Evolutionary conservation across 1,140 invertebrate species (phyloP), one percentile per base, ranked within the genome.

Genomic region (Leptopilina boulardi): DNA sequence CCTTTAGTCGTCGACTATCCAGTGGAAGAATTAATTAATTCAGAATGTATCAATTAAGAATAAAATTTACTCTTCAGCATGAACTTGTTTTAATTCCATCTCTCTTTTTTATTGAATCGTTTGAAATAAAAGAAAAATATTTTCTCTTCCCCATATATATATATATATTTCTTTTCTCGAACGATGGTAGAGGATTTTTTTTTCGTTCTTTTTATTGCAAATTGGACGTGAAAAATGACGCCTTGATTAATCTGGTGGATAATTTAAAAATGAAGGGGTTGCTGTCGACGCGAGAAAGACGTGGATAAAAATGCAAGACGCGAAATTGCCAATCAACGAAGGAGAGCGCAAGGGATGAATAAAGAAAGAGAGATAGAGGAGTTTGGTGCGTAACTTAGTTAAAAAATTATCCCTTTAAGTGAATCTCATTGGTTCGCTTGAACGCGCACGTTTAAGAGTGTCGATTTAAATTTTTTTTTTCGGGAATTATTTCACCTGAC

Each of bases 201-300:
- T 38, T 38, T 66, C 15, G 59, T 83, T 76, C 84, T 88, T 88
- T 89, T 90, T 91, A 91, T 91, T 91, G 90, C 87, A 91, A 91
- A 91, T 91, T 91, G 89, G 90, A 91, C 90, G 90, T 91, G 90
- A 91, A 91, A 91, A 91, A 91, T 91, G 90, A 91, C 87, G 89
- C 90, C 90, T 91, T 91, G 89, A 91, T 91, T 91, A 91, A 91
- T 91, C 89, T 91, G 83, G 83, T 87, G 89, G 90, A 91, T 91
- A 91, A 91, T 91, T 91, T 91, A 89, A 90, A 91, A 91, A 91
- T 87, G 90, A 91, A 91, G 88, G 90, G 90, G 89, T 91, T 90
- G 87, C 84, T 77, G 80, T 73, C 77, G 73, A 73, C 77, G 74
- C 77, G 74, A 9, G 54, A 77, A 80, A 76, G 81, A 66, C 41